Conservation (phyloP, 1,140 invertebrate genomes). For the Bombus confusus region DNA sequence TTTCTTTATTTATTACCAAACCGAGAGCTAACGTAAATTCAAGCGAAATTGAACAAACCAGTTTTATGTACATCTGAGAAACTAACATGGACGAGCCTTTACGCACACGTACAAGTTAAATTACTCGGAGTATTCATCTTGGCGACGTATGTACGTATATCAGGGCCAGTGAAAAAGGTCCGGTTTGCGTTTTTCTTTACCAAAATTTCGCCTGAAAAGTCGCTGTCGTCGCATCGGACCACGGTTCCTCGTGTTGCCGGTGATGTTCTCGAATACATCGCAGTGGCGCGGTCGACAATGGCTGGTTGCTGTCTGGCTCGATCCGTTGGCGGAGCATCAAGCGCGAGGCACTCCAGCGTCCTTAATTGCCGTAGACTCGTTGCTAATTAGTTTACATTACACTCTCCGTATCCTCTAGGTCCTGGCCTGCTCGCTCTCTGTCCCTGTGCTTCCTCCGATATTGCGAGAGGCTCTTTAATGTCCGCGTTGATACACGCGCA, state of each 20-base stretch:
- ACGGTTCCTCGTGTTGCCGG: background rate
- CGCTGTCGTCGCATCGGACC: background rate
- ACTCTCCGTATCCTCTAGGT: conserved; percentile 77
- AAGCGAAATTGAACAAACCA: no score
- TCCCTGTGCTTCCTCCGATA: conserved; percentile 65
- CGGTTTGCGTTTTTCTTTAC: no score
- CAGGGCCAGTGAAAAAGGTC: no score
- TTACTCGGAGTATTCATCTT: no score
- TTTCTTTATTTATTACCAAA: no score
- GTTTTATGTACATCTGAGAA: no score
- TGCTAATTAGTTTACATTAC: conserved; percentile 83
- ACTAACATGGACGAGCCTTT: no score
- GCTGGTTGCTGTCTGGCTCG: conserved; percentile 21
- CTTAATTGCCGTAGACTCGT: conserved; percentile 81
- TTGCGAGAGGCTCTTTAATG: conserved; percentile 74
- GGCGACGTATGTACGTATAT: no score
- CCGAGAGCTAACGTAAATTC: no score
- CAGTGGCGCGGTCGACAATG: conserved; percentile 22
- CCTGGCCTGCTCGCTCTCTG: conserved; percentile 68
- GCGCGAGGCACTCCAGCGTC: conserved; percentile 76
- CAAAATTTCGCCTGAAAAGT: background rate
- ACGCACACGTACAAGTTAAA: no score
- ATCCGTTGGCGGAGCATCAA: conserved; percentile 71
- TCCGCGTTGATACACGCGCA: conserved; percentile 37
- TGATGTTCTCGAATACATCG: conserved; percentile 1